phyloP scores from a whole-genome alignment of 2,113 vertebrate genomes.

The Cryptomyrus ogoouensis region DNA sequence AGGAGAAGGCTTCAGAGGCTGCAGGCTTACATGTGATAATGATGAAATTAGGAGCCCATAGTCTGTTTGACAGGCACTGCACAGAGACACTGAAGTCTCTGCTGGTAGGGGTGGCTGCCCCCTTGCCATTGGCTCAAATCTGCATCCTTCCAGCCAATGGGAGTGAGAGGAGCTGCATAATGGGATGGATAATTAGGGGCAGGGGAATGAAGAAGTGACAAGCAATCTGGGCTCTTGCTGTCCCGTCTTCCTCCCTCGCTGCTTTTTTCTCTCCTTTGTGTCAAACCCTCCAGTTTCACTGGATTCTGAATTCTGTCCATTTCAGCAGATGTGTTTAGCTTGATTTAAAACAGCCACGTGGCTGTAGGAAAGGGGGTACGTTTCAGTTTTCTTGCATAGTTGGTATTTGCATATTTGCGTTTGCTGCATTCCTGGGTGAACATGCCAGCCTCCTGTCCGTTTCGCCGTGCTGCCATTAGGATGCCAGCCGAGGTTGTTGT shows the following conservation, averaged over 20 bases:
- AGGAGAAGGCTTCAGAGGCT: not conserved
- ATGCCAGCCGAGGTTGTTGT: not conserved
- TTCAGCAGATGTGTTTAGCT: not conserved
- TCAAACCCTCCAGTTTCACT: not conserved
- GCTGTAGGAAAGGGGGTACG: not conserved
- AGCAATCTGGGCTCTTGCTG: slow-evolving; percentile 2
- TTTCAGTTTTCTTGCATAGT: not conserved
- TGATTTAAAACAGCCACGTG: not conserved
- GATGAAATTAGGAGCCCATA: not conserved
- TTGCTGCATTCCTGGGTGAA: not conserved
- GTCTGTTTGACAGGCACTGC: not conserved
- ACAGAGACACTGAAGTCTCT: not conserved
- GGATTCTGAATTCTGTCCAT: not conserved
- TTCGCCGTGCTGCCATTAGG: not conserved
- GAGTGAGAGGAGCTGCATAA: not conserved
- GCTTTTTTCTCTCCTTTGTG: not conserved
- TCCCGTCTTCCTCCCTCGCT: not conserved
- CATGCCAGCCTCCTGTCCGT: not conserved
- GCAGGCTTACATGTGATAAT: slow-evolving; percentile 5
- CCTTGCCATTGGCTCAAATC: not conserved
- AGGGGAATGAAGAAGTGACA: not conserved
- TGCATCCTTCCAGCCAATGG: not conserved
- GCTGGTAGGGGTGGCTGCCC: not conserved
- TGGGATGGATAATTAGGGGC: slow-evolving; percentile 8
- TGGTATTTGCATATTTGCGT: not conserved